Percentiles rank a stretch among this genome's conserved stretches.
These are phyloP conservation scores for Melanostoma mellinum DNA, from an alignment of 2,888 invertebrate species.

Conservation along the genomic window DNA sequence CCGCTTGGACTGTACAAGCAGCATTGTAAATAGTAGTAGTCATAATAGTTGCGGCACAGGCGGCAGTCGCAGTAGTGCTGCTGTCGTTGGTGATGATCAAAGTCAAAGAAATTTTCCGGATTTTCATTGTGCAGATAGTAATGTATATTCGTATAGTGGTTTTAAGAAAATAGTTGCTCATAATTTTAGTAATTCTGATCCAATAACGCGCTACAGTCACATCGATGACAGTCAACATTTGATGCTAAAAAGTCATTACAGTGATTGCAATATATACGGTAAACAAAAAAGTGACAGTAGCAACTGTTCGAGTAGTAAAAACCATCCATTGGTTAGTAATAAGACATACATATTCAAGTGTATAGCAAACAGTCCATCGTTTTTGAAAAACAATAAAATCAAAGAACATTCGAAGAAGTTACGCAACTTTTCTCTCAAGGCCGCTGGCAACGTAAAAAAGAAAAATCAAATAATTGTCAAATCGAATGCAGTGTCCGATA, in stretches of 20 bases:
- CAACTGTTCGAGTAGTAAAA: slow-evolving; percentile 74
- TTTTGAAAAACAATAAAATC: slow-evolving; percentile 80
- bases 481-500: slow-evolving; percentile 81
- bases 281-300: slow-evolving; percentile 77
- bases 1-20: slow-evolving; percentile 69
- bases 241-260: slow-evolving; percentile 80
- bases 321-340: slow-evolving; percentile 80
- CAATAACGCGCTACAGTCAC: slow-evolving; percentile 76
- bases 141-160: slow-evolving; percentile 68
- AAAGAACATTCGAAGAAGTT: slow-evolving; percentile 81
- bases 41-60: slow-evolving; percentile 71
- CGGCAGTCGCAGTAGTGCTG: slow-evolving; percentile 71
- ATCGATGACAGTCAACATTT: slow-evolving; percentile 74
- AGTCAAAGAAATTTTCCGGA: slow-evolving; percentile 73
- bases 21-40: slow-evolving; percentile 75
- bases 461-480: slow-evolving; percentile 80
- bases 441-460: slow-evolving; percentile 79
- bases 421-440: slow-evolving; percentile 80
- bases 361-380: slow-evolving; percentile 81
- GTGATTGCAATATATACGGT: slow-evolving; percentile 79
- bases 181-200: slow-evolving; percentile 78
- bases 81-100: slow-evolving; percentile 71
- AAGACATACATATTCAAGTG: slow-evolving; percentile 82
- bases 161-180: slow-evolving; percentile 75
- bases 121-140: slow-evolving; percentile 66